phyloP scores from a whole-genome alignment of 2,888 invertebrate species.

The Lepidochrysops patricia region DNA sequence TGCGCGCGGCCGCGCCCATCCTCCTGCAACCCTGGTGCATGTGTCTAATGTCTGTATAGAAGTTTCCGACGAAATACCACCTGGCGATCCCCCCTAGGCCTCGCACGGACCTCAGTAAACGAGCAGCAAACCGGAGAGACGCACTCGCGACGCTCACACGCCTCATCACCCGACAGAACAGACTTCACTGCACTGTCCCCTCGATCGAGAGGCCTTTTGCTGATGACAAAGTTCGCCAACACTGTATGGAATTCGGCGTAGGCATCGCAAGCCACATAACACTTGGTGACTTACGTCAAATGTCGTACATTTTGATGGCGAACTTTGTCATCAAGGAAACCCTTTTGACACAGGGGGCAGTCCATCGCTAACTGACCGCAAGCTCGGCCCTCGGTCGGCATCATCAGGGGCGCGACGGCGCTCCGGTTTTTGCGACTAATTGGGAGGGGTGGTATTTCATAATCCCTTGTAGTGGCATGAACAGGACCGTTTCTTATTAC shows the following conservation, averaged over 20 bases:
- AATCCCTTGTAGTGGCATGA: conserved; percentile 65
- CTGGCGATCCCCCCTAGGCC: conserved; percentile 38
- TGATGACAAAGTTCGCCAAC: too few relatives aligned
- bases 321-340: too few relatives aligned
- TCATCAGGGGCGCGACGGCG: conserved; percentile 9
- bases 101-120: conserved; percentile 33
- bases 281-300: too few relatives aligned
- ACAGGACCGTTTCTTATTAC: conserved; percentile 35
- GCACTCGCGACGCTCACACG: conserved; percentile 10
- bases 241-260: too few relatives aligned
- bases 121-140: conserved; percentile 48
- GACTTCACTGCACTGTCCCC: conserved; percentile 13
- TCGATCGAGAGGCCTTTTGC: too few relatives aligned
- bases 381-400: conserved; percentile 4
- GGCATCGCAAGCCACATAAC: too few relatives aligned
- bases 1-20: conserved; percentile 26
- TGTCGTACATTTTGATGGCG: too few relatives aligned
- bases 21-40: conserved; percentile 42
- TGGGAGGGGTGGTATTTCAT: conserved; percentile 64
- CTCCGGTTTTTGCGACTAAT: conserved; percentile 19
- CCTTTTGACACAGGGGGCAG: too few relatives aligned
- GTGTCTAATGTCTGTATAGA: conserved; percentile 57
- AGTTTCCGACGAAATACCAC: conserved; percentile 59
- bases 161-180: conserved; percentile 3
- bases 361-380: conserved; percentile 4